These are phyloP conservation scores for Lemur catta DNA, from an alignment of 2,797 vertebrate species.

Conservation along the genomic window DNA sequence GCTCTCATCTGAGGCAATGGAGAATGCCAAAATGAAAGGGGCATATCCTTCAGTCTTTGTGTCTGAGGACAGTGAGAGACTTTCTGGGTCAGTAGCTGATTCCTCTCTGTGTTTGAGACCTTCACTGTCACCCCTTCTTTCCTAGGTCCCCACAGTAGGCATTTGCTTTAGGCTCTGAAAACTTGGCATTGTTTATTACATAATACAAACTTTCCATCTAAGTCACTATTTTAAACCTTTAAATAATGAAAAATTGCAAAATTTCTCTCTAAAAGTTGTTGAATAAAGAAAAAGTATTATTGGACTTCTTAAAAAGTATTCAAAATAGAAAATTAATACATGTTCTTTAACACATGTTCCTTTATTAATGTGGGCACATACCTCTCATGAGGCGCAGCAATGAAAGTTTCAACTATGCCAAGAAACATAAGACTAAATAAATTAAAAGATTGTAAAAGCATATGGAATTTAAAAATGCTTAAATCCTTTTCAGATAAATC, in stretches of 20 bases:
- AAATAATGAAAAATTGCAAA: conserved; percentile 10
- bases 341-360: not conserved
- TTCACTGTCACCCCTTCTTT: not conserved
- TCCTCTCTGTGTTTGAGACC: not conserved
- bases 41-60: not conserved
- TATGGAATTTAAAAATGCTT: conserved; percentile 30
- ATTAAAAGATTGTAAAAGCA: conserved; percentile 35
- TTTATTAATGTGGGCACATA: not conserved
- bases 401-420: conserved; percentile 18
- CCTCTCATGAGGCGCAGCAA: not conserved
- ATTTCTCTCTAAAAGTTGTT: conserved; percentile 1
- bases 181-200: not conserved
- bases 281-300: conserved; percentile 10
- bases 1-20: not conserved
- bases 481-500: conserved; percentile 33
- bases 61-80: not conserved
- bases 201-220: not conserved
- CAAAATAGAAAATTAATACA: not conserved
- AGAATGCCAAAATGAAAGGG: conserved; percentile 5
- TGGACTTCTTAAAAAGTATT: not conserved
- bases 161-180: conserved; percentile 8
- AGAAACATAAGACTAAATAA: conserved; percentile 45
- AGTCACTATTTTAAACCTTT: not conserved
- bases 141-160: not conserved
- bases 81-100: not conserved